phyloP scores from a whole-genome alignment of 2,888 invertebrate species.

The Aphelenchoides bicaudatus region DNA sequence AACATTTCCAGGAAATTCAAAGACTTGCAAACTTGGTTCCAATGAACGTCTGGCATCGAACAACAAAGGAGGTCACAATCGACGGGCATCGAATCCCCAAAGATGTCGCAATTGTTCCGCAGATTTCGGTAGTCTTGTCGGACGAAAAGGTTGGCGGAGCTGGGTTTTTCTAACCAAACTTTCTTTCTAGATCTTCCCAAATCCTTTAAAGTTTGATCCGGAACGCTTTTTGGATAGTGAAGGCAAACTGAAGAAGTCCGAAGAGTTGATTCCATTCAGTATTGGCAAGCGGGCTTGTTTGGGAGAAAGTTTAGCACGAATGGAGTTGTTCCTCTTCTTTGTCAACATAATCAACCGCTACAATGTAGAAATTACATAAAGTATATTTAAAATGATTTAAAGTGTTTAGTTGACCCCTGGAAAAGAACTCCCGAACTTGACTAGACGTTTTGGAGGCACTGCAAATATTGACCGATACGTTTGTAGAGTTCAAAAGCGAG shows the following conservation, averaged over 20 bases:
- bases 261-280: conserved; percentile 41
- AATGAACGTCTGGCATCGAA: conserved; percentile 17
- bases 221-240: conserved; percentile 43
- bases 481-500: conserved; percentile 8
- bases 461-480: background rate
- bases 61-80: conserved; percentile 18
- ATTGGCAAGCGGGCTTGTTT: conserved; percentile 16
- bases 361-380: background rate
- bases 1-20: conserved; percentile 24
- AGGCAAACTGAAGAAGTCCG: conserved; percentile 39
- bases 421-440: conserved; percentile 1
- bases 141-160: conserved; percentile 16
- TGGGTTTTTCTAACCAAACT: background rate
- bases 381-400: no score
- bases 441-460: background rate
- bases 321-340: conserved; percentile 2
- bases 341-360: conserved; percentile 6
- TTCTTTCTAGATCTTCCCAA: conserved; percentile 38
- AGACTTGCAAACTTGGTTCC: conserved; percentile 22
- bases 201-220: conserved; percentile 45
- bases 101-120: conserved; percentile 17
- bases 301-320: background rate
- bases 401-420: conserved; percentile 6
- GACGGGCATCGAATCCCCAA: conserved; percentile 19
- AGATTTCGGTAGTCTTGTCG: conserved; percentile 16